Evolutionary conservation across 2,888 invertebrate genomes (phyloP), one percentile per base, ranked within the genome.

Genomic region (Blastobasis adustella): DNA sequence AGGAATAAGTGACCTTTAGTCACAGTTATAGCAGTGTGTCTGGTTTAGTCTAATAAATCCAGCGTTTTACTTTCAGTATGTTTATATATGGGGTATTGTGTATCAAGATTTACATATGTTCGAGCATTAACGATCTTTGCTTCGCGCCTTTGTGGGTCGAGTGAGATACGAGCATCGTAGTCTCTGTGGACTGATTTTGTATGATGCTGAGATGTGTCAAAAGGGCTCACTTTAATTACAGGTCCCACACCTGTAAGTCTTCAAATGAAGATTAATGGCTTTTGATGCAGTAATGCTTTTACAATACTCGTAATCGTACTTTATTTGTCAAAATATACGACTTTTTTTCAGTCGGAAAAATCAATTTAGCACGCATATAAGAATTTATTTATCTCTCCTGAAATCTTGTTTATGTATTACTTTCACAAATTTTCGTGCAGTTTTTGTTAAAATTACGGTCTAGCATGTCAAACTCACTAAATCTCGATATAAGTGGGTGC

Each of bases 401-500:
- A 23, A 23, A 23, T 23, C 23, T 23, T 23, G 23, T 23, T 23
- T 2, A 23, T 23, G 23, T 23, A 23, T 23, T 23, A 23, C 3
- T 23, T 23, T 23, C 23, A 23, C 23, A 3, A 23, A 23, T 23
- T 23, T 23, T 23, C 23, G 23, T 23, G 23, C 23, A 23, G 3
- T 23, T 1, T 23, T 23, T 2, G 23, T 23, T 23, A 23, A 23
- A 23, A 23, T 23, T 23, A 23, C 23, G 23, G 23, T 3, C 23
- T 23, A 23, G 2, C 46, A n/a, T 9, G 9, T 10, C 45, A 43
- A 49, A 7, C 45, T 6, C 50, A 65, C 57, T 69, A 66, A 65
- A 71, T 71, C 65, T 63, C 52, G 58, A 57, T 65, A 69, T 60
- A 71, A 69, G 66, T 65, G 67, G 68, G 63, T 69, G 69, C 68